Evolutionary conservation across 2,797 vertebrate genomes (phyloP).

Genomic region (Cygnus olor): DNA sequence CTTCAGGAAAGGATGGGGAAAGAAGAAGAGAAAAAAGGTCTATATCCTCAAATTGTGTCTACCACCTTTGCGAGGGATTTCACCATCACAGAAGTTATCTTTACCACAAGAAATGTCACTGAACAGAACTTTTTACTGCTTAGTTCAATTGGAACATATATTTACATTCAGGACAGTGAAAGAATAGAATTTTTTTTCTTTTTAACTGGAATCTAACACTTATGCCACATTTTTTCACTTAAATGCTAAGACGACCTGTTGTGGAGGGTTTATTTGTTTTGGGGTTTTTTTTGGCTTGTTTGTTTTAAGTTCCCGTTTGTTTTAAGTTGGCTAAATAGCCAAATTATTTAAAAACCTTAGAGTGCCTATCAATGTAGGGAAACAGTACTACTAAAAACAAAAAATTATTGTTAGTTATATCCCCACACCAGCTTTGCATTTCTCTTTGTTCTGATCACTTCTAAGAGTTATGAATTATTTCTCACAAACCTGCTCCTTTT

Average conservation of each 20-base stretch:
- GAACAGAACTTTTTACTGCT: background rate
- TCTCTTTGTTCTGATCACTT: background rate
- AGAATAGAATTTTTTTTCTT: background rate
- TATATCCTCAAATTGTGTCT: background rate
- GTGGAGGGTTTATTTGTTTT: too few relatives aligned
- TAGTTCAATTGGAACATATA: background rate
- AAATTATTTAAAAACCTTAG: background rate
- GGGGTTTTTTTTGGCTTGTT: background rate
- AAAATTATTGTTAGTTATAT: background rate
- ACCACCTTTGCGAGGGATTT: background rate
- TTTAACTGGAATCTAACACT: background rate
- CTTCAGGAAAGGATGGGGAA: background rate
- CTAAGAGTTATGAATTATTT: background rate
- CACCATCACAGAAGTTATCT: background rate
- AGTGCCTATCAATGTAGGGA: background rate
- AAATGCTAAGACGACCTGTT: background rate
- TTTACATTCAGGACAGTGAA: background rate
- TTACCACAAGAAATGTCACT: background rate
- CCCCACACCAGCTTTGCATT: background rate
- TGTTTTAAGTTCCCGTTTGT: background rate
- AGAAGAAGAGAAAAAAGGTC: accelerated
- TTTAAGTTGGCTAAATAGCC: background rate
- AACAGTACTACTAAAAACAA: background rate
- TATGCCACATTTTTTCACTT: background rate
- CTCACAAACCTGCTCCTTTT: background rate